These are phyloP conservation scores for Pao palembangensis DNA, from an alignment of 2,113 vertebrate species.

Conservation along the genomic window DNA sequence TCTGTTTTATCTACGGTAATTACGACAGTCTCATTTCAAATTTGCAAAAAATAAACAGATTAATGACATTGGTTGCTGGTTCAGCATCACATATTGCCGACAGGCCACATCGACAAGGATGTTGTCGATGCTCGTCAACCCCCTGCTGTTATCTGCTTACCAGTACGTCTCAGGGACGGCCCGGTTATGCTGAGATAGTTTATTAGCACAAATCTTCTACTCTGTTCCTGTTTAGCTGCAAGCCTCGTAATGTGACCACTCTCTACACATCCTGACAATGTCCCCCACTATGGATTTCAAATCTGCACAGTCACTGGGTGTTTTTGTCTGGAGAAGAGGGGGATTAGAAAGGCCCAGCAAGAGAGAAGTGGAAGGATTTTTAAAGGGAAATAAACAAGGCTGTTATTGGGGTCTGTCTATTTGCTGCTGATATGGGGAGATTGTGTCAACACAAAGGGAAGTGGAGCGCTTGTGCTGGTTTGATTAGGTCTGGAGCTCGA, in stretches of 20 bases:
- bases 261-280: neutral
- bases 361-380: constrained; percentile 25
- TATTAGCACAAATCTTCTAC: no score
- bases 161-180: no score
- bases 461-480: constrained; percentile 3
- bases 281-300: constrained; percentile 3
- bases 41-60: no score
- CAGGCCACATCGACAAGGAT: no score
- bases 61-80: no score
- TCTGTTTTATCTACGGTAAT: no score
- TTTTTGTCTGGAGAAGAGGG: constrained; percentile 26
- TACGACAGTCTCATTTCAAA: no score
- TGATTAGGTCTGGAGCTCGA: constrained; percentile 40
- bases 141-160: neutral
- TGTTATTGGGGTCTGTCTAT: constrained; percentile 48
- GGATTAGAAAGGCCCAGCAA: constrained; percentile 19
- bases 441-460: constrained; percentile 41
- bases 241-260: neutral
- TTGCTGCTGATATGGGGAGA: constrained; percentile 38
- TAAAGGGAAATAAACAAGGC: constrained; percentile 42
- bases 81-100: no score
- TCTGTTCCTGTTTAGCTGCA: neutral
- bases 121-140: neutral
- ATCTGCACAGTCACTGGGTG: constrained; percentile 28
- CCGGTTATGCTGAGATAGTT: no score